These are phyloP conservation scores for Xerus inauris DNA, from an alignment of 2,113 vertebrate genomes.

Conservation along the genomic window DNA sequence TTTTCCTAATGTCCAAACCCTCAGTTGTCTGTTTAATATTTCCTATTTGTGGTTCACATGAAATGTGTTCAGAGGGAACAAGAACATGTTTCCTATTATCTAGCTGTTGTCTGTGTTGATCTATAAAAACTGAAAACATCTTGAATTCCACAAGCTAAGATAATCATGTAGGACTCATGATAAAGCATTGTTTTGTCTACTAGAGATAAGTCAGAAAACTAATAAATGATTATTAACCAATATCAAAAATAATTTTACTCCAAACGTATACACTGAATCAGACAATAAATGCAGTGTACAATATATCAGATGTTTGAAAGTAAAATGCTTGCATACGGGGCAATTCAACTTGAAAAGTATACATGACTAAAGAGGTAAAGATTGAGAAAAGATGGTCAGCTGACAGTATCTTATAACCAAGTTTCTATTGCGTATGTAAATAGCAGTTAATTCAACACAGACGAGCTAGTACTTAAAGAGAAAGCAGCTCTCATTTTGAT, in stretches of 20 bases:
- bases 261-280: background rate
- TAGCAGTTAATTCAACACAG: slow-evolving; percentile 33
- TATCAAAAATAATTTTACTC: slow-evolving; percentile 51
- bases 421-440: background rate
- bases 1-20: slow-evolving; percentile 53
- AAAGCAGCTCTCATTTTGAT: background rate
- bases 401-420: background rate
- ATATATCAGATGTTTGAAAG: background rate
- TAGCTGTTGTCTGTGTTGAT: slow-evolving; percentile 57
- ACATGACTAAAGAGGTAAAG: slow-evolving; percentile 27
- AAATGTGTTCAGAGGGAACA: slow-evolving; percentile 30
- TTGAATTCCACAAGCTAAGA: slow-evolving; percentile 66
- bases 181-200: slow-evolving; percentile 77
- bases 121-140: slow-evolving; percentile 68
- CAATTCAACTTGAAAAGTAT: slow-evolving; percentile 51
- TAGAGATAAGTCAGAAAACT: slow-evolving; percentile 60
- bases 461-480: background rate
- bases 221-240: slow-evolving; percentile 46
- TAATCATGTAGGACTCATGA: slow-evolving; percentile 56
- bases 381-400: slow-evolving; percentile 40
- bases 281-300: background rate
- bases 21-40: slow-evolving; percentile 71
- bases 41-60: slow-evolving; percentile 68
- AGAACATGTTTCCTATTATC: slow-evolving; percentile 66
- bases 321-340: slow-evolving; percentile 43